These are phyloP conservation scores for Vireo griseus DNA, from an alignment of 2,797 vertebrate genomes.

Conservation along the genomic window DNA sequence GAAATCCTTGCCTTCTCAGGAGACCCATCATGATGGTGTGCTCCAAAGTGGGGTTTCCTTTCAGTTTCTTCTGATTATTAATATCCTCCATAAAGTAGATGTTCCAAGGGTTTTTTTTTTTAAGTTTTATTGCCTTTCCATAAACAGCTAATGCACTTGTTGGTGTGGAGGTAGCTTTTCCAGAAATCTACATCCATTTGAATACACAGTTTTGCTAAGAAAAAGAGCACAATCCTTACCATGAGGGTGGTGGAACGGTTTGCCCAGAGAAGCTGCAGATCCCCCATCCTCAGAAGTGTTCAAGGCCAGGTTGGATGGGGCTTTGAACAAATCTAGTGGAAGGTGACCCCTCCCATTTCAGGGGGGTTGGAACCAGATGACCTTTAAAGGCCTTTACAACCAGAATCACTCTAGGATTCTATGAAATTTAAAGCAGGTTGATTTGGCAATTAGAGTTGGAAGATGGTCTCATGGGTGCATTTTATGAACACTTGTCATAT, in stretches of 20 bases:
- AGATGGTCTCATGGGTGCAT: background rate
- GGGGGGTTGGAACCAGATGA: fast-evolving
- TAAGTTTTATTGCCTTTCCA: slow-evolving; percentile 12
- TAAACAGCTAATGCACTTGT: background rate
- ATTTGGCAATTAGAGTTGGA: background rate
- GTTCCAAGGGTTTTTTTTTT: slow-evolving; percentile 25
- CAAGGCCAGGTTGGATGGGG: background rate
- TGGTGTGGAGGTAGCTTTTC: slow-evolving; percentile 10
- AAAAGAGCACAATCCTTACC: background rate
- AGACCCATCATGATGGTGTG: background rate
- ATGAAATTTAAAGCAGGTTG: background rate
- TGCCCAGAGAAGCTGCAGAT: background rate
- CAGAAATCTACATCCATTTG: background rate
- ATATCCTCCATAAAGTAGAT: background rate
- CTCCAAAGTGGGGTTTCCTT: background rate
- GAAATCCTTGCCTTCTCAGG: background rate
- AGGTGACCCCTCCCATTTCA: background rate
- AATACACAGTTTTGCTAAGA: background rate
- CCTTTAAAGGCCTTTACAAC: background rate
- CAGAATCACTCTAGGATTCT: background rate
- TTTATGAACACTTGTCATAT: background rate
- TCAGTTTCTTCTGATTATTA: background rate
- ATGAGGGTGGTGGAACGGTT: background rate
- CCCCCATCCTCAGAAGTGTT: background rate
- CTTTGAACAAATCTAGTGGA: background rate